These are phyloP conservation scores for Petroica traversi DNA, from an alignment of 2,113 vertebrate genomes.

Conservation along the genomic window DNA sequence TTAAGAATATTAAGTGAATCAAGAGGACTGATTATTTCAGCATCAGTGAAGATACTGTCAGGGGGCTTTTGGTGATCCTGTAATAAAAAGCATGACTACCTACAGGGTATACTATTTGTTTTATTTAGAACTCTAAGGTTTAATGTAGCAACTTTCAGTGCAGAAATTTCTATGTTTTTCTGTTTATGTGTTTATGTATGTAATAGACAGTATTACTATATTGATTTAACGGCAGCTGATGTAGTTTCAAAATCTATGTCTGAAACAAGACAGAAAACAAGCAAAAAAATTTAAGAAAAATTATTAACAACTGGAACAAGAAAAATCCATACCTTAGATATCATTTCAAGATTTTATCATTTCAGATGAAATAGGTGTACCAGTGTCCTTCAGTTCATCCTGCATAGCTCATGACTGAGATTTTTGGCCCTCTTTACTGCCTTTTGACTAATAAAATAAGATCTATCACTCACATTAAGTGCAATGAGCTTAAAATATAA, in stretches of 20 bases:
- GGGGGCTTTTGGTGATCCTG: background rate
- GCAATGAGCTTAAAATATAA: conserved; percentile 33
- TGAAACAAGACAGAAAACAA: background rate
- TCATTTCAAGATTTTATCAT: background rate
- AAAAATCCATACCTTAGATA: background rate
- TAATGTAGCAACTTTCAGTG: background rate
- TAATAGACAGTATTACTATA: background rate
- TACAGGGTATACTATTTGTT: background rate
- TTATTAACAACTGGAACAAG: background rate
- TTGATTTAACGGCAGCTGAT: background rate
- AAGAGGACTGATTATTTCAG: background rate
- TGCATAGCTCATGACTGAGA: background rate
- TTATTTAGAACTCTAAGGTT: background rate
- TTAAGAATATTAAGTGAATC: background rate
- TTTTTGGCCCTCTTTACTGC: conserved; percentile 2
- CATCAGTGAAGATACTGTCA: background rate
- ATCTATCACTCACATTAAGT: conserved; percentile 22
- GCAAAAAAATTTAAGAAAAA: background rate
- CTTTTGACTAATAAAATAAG: conserved; percentile 32
- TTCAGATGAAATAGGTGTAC: background rate
- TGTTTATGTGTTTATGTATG: background rate
- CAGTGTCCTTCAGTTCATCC: background rate
- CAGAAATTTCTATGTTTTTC: background rate
- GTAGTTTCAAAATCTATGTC: background rate
- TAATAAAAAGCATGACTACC: background rate